A percentile compares a stretch with the other conserved stretches of the same genome.
These are phyloP conservation scores for Calameuta idolon DNA, from an alignment of 2,888 invertebrate genomes.

Conservation along the genomic window DNA sequence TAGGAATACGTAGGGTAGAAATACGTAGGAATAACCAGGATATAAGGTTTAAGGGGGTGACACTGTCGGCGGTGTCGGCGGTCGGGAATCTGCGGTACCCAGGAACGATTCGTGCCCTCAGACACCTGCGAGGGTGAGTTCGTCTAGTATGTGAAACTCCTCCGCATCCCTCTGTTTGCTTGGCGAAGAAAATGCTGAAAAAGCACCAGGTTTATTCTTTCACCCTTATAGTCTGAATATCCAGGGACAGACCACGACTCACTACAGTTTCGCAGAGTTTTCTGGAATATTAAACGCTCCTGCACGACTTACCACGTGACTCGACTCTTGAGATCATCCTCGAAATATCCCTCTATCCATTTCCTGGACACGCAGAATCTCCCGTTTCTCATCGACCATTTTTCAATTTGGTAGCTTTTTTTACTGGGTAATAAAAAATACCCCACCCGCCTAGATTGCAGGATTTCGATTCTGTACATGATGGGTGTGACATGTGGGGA, in stretches of 20 bases:
- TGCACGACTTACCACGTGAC: neutral
- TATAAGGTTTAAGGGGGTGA: neutral
- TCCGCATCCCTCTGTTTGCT: constrained; percentile 23
- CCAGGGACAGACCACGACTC: neutral
- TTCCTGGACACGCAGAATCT: neutral
- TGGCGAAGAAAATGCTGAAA: constrained; percentile 33
- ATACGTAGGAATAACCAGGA: neutral
- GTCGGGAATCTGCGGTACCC: constrained; percentile 35
- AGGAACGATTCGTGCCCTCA: constrained; percentile 27
- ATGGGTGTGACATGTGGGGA: neutral
- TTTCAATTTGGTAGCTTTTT: neutral
- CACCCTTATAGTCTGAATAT: neutral
- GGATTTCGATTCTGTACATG: neutral
- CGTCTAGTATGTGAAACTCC: neutral
- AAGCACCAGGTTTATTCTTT: constrained; percentile 19
- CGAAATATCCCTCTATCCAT: neutral
- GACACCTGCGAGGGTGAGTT: constrained; percentile 30
- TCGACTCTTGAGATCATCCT: neutral
- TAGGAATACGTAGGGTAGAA: neutral
- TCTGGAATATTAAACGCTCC: too few species aligned
- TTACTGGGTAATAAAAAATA: neutral
- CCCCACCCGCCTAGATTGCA: neutral
- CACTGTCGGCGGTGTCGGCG: constrained; percentile 16
- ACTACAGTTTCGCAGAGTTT: too few species aligned
- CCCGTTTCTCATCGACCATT: neutral